phyloP scores from a whole-genome alignment of 2,888 invertebrate genomes.

The Drosophila cracens region DNA sequence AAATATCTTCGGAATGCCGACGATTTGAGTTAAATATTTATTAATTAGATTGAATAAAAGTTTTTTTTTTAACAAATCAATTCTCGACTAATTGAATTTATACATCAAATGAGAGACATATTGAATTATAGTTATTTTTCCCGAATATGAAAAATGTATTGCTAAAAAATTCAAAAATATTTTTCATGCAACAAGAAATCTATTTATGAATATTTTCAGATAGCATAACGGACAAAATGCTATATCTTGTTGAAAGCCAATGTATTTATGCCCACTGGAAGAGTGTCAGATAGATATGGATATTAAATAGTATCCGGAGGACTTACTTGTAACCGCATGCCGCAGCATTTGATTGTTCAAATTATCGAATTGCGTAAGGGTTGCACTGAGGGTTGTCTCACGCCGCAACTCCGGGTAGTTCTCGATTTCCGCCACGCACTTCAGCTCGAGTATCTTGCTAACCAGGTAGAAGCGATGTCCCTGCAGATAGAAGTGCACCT shows the following conservation, averaged over 20 bases:
- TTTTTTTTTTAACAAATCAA: not conserved
- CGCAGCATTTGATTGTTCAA: constrained; percentile 84
- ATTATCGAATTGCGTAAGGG: constrained; percentile 82
- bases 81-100: not conserved
- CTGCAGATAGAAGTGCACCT: constrained; percentile 84
- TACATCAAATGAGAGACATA: not conserved
- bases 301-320: not conserved
- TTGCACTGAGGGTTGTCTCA: constrained; percentile 81
- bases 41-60: not conserved
- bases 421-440: constrained; percentile 85
- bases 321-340: constrained; percentile 78
- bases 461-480: constrained; percentile 82
- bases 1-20: not conserved
- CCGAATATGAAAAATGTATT: not conserved
- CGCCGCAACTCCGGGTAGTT: constrained; percentile 83
- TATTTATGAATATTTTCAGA: not conserved
- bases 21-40: not conserved
- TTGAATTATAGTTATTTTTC: not conserved
- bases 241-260: not conserved
- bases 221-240: not conserved
- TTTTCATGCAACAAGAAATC: not conserved
- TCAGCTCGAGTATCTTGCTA: constrained; percentile 82
- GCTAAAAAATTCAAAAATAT: not conserved
- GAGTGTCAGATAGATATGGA: not conserved
- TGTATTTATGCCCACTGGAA: not conserved